Base-by-base conservation (phyloP, 2,797 vertebrate species). In the Xiphorhynchus erythropygius region DNA sequence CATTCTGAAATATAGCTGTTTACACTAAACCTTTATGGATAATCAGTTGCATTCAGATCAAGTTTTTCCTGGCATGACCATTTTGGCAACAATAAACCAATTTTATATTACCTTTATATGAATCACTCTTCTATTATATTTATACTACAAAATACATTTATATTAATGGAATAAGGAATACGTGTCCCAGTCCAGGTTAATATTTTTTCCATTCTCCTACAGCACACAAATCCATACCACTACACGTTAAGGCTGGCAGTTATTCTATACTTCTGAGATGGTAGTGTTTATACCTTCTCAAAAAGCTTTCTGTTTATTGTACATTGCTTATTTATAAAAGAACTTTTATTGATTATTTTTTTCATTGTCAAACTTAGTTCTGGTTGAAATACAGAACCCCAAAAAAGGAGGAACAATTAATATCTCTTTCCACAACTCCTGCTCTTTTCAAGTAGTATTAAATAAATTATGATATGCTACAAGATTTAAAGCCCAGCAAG, bases 401-500 rank as follows among this genome's bases (percentile, higher is more conserved):
- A 60, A 76, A 25, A 93, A 83, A 62, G 21, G 6, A 77, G 15
- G 28, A 81, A 84, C 33, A 80, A 87, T 68, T 91, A 92, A 78
- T 79, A 94, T 11, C 5, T 67, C 30, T 56, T 91, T 77, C 59
- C 79, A 73, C 24, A 81, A 62, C 1, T 13, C 8, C 18, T 81
- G 39, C 32, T 92, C 41, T 93, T 92, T 75, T 86, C 46, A 75
- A 87, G 46, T 55, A 30, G 2, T 55, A 18, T 64, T 95, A 95
- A 93, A 93, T 90, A 91, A 93, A 84, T 89, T 5, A 82, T 65
- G 9, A 73, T 37, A 39, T 57, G 50, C 28, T 82, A 32, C 11
- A 81, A 90, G 71, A 49, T 85, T 97, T 90, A 94, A 96, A 91
- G 60, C 62, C 50, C 64, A 84, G 68, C n/a, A 90, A 91, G 81